phyloP scores from a whole-genome alignment of 2,113 vertebrate genomes.

The Podarcis raffonei region DNA sequence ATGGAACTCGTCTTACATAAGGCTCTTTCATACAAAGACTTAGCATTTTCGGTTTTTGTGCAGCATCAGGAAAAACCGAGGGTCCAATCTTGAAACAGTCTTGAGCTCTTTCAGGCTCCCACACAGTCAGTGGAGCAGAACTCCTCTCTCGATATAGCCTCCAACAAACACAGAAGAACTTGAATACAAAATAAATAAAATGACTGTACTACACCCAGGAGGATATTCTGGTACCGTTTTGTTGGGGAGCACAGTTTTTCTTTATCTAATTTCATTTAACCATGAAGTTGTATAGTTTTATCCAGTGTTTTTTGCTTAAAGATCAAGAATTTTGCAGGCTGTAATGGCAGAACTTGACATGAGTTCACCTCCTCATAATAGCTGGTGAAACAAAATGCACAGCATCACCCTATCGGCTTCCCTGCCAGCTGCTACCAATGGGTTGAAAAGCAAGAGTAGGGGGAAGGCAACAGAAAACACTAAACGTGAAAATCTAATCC shows the following conservation, averaged over 20 bases:
- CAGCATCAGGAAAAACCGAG: not conserved
- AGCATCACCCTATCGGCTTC: not conserved
- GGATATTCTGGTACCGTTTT: not conserved
- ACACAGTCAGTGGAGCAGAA: not conserved
- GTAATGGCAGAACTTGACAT: not conserved
- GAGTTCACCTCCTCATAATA: not conserved
- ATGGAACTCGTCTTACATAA: not conserved
- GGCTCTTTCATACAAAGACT: not conserved
- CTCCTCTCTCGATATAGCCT: not conserved
- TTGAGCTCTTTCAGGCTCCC: not conserved
- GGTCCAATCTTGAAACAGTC: not conserved
- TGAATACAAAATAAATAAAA: conserved; percentile 20
- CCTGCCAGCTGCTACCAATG: too few species aligned
- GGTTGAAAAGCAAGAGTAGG: too few species aligned
- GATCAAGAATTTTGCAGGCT: not conserved
- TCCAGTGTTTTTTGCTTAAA: not conserved
- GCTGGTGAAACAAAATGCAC: not conserved
- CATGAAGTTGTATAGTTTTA: not conserved
- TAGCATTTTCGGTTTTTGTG: not conserved
- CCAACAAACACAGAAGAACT: not conserved
- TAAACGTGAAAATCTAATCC: too few species aligned
- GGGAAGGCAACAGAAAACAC: too few species aligned
- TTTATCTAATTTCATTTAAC: not conserved
- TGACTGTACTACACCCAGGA: not conserved
- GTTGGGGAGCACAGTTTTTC: not conserved